These are phyloP conservation scores for Muntiacus muntjak DNA, from an alignment of 2,113 vertebrate species.

Conservation along the genomic window DNA sequence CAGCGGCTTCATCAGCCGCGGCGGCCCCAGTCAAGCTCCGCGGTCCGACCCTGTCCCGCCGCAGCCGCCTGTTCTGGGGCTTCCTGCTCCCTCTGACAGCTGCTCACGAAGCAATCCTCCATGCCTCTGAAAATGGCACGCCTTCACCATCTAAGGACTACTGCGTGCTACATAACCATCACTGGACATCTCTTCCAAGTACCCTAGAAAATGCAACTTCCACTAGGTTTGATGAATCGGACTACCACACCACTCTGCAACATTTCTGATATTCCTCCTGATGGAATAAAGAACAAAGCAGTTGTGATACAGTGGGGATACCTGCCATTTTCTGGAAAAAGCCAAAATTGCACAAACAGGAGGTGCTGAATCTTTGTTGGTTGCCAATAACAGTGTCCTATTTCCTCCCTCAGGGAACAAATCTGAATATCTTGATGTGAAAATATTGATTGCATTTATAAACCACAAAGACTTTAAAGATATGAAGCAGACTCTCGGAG, in stretches of 20 bases:
- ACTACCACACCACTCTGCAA: constrained; percentile 85
- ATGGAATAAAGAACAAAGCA: constrained; percentile 81
- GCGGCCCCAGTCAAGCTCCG: background rate
- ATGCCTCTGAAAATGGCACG: constrained; percentile 75
- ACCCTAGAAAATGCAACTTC: constrained; percentile 79
- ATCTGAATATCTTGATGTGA: constrained; percentile 83
- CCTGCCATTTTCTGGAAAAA: constrained; percentile 88
- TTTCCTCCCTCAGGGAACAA: constrained; percentile 82
- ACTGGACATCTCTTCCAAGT: constrained; percentile 83
- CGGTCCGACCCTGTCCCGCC: no score
- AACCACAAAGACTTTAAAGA: constrained; percentile 85
- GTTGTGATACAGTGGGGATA: constrained; percentile 87
- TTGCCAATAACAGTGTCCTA: constrained; percentile 83
- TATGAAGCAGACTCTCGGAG: constrained; percentile 83
- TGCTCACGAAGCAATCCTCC: constrained; percentile 88
- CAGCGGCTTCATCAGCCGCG: background rate
- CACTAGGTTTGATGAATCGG: constrained; percentile 82
- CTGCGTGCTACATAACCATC: constrained; percentile 88
- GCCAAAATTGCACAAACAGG: constrained; percentile 85
- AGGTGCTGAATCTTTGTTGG: constrained; percentile 85
- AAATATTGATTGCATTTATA: constrained; percentile 89
- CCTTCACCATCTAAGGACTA: constrained; percentile 81
- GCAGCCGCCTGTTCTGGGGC: constrained; percentile 51
- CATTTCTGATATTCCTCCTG: constrained; percentile 73
- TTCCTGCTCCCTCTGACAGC: constrained; percentile 77